Conservation (phyloP, 2,888 invertebrate genomes). For the Megaustenia siamemsis region DNA sequence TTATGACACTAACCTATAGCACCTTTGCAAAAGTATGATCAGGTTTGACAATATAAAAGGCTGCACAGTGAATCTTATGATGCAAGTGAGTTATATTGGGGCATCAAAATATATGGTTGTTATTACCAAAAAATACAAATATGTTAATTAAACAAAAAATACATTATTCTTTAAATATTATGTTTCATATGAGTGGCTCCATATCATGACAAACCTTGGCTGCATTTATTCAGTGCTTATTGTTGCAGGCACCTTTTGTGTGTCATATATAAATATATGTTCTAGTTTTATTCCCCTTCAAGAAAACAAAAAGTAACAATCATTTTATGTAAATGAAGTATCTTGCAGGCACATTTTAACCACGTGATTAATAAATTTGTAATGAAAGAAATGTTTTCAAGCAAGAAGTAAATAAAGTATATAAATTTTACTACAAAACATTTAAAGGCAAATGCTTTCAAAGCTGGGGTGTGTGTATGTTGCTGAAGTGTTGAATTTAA, state of each 20-base stretch:
- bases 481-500: too few species aligned
- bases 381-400: too few species aligned
- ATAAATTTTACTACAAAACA: too few species aligned
- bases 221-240: background rate
- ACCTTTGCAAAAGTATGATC: background rate
- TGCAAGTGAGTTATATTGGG: background rate
- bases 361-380: too few species aligned
- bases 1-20: background rate
- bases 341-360: too few species aligned
- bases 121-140: background rate
- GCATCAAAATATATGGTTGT: background rate
- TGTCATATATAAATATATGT: background rate
- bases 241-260: background rate
- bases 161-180: background rate
- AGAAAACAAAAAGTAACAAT: too few species aligned
- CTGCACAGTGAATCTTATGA: background rate
- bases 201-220: background rate
- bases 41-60: background rate
- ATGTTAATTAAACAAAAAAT: background rate
- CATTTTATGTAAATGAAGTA: too few species aligned
- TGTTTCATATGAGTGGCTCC: background rate
- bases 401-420: too few species aligned
- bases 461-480: too few species aligned
- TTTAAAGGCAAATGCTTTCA: too few species aligned
- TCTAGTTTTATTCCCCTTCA: too few species aligned